Base-by-base conservation (phyloP, 2,113 vertebrate genomes). In the Aphyosemion australe region DNA sequence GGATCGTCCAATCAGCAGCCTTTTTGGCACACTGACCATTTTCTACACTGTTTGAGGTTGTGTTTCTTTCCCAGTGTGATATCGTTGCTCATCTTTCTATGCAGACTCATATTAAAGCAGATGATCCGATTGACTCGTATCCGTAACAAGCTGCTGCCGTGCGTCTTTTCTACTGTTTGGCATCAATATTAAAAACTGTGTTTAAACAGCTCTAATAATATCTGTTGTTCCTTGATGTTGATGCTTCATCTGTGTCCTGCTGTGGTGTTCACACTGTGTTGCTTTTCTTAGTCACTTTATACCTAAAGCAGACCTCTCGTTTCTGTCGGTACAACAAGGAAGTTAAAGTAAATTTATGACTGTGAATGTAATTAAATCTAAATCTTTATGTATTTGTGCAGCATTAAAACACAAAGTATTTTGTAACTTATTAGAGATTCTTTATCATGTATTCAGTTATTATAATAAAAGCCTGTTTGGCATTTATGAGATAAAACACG, bases 331-430 rank as follows among this genome's bases (percentile, higher is more conserved):
- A 21, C 65, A 74, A 67, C 65, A 72, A 64, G 31, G n/a, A 62
- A 50, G 37, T 56, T 9, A 57, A 59, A 70, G 11, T 19, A 53
- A 54, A 79, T 70, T 76, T 72, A 65, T 85, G 84, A 92, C 85
- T 79, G 72, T 88, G 87, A 92, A 90, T 92, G 89, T 92, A 86
- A 63, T 69, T 76, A 26, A 83, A 48, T 47, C 61, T 41, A 65
- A 55, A 83, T 79, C 46, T 78, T 77, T 84, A 62, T 49, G 51
- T 74, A 69, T 68, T 74, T 70, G 70, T 84, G 78, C 70, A 37
- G 49, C 66, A 62, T 80, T 47, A 60, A 65, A 79, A 65, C 1
- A 65, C 75, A 43, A 77, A 57, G 69, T 83, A 74, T 87, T 89
- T 87, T 89, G 54, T 90, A 86, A 80, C 71, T 80, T 74, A 85